Base-by-base conservation (phyloP, 2,113 vertebrate genomes). In the Gila orcuttii region DNA sequence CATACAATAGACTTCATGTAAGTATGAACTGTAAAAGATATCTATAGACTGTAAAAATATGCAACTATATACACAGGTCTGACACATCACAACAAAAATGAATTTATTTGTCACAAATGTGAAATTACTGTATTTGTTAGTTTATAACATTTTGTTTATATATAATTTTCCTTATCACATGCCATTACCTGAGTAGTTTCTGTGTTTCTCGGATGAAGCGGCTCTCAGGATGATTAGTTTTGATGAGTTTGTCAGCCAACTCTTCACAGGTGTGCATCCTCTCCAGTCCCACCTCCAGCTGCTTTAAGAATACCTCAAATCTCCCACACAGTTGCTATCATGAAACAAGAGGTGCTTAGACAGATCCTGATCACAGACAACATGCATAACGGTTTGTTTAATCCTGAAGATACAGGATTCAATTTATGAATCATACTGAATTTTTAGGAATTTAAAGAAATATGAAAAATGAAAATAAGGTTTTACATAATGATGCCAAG, bases 281-380 rank as follows among this genome's bases (percentile, higher is more conserved):
- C 83, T 93, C 94, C 76, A 89, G 89, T 45, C 93, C 93, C n/a
- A 92, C 90, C 79, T 96, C 95, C 87, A 97, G 47, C 87, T 96
- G 96, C 90, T 89, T 95, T 83, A 87, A 94, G 87, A 97, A 96
- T 0, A 90, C 93, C 17, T 95, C 90, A 76, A 96, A 96, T 90
- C 94, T 95, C 86, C 93, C 94, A 74, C 89, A 87, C 73, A 98
- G 95, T 90, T 94, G 86, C 97, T 97, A 19, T 87, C 23, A 84
- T 47, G 50, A 52, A 86, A 76, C 25, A 84, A 31, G 57, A 64
- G 59, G 36, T 80, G 59, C 78, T 77, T 77, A 77, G 76, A 76
- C 47, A 33, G 21, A 60, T 79, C 77, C 21, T 25, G 28, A 78
- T 57, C 77, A 79, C 31, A 79, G 31, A 60, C 33, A 31, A 60